phyloP scores from a whole-genome alignment of 2,797 vertebrate species.

The Acomys russatus region DNA sequence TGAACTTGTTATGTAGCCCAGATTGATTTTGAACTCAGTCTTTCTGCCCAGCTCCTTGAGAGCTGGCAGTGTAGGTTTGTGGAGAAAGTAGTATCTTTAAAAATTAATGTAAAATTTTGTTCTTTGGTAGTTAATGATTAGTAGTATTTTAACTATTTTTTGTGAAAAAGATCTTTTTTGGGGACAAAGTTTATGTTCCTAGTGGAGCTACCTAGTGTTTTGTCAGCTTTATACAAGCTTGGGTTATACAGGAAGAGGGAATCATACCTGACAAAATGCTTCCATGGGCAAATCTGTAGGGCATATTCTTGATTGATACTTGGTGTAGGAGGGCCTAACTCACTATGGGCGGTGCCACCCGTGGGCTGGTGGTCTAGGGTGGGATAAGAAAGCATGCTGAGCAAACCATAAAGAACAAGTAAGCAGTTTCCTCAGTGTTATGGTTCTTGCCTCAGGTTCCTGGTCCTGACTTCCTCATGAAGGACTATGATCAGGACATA shows the following conservation, averaged over 20 bases:
- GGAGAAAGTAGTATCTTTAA: background rate
- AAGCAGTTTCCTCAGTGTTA: background rate
- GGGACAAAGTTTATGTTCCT: background rate
- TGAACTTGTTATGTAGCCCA: background rate
- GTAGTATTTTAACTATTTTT: conserved; percentile 27
- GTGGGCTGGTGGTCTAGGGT: background rate
- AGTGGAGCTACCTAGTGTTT: background rate
- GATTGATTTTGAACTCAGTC: background rate
- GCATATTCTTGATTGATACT: background rate
- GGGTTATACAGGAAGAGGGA: background rate
- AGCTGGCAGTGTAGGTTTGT: background rate
- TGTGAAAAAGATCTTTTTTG: background rate
- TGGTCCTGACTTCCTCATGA: background rate
- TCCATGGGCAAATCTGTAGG: background rate
- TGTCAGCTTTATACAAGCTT: background rate
- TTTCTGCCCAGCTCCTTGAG: background rate
- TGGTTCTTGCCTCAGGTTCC: background rate
- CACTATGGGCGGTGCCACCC: background rate
- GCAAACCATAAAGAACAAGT: background rate
- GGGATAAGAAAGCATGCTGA: background rate
- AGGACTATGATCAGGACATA: background rate
- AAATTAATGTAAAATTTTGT: background rate
- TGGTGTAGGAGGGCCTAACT: background rate
- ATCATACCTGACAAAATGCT: no score
- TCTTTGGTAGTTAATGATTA: background rate